Conservation (phyloP, 37 sponge, comb jelly and placozoan genomes). For the Petrosia ficiformis region DNA sequence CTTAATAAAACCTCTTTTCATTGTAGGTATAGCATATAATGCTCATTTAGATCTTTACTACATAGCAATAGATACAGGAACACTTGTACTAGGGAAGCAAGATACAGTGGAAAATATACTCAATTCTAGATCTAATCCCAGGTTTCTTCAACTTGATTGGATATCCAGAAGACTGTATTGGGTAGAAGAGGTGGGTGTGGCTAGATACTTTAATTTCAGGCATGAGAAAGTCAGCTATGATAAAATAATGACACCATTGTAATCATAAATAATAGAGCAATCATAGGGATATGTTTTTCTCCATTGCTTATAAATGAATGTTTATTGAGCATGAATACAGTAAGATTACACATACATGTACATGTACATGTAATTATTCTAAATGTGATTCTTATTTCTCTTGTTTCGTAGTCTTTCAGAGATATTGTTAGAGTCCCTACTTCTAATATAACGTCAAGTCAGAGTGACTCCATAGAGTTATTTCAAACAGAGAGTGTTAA, state of each 20-base stretch:
- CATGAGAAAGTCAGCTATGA: too few species aligned
- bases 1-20: background rate
- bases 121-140: background rate
- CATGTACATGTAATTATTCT: too few species aligned
- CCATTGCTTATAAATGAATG: too few species aligned
- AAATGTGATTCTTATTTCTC: background rate
- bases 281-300: background rate
- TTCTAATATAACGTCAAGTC: background rate
- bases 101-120: background rate
- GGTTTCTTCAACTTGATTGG: slow-evolving; percentile 35
- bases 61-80: background rate
- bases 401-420: background rate
- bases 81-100: slow-evolving; percentile 2
- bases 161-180: slow-evolving; percentile 35
- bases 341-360: too few species aligned
- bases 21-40: slow-evolving; percentile 37
- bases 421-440: background rate
- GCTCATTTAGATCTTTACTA: slow-evolving; percentile 6
- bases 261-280: too few species aligned
- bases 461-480: background rate
- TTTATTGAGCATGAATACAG: too few species aligned
- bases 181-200: slow-evolving; percentile 57
- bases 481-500: background rate
- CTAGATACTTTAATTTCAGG: too few species aligned
- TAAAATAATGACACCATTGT: too few species aligned